Evolutionary conservation across 2,113 vertebrate species (phyloP).

Genomic region (Laterallus jamaicensis): DNA sequence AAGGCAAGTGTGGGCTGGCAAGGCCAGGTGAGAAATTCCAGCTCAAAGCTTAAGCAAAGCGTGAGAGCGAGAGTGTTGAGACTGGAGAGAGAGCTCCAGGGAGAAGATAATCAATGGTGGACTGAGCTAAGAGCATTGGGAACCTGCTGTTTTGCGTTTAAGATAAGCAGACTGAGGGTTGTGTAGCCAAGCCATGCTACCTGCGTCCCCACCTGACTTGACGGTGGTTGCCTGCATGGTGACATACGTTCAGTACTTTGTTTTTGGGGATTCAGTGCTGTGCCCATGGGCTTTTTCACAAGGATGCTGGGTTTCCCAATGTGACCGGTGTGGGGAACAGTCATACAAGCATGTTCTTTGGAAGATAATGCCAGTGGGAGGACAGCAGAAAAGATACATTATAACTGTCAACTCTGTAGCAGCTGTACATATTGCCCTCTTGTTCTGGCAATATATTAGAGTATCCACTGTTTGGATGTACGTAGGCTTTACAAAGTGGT

Average conservation of each 20-base stretch:
- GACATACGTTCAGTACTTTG: fast-evolving
- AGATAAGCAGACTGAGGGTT: background rate
- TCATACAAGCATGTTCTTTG: background rate
- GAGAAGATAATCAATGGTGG: background rate
- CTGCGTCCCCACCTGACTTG: background rate
- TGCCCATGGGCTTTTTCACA: background rate
- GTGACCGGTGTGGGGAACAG: background rate
- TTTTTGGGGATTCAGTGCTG: background rate
- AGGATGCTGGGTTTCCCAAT: background rate
- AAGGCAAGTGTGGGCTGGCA: background rate
- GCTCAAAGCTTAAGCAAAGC: background rate
- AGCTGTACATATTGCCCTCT: background rate
- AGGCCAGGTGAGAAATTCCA: background rate
- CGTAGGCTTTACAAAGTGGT: background rate
- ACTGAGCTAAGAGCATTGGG: background rate
- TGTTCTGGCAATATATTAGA: background rate
- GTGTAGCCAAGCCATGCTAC: background rate
- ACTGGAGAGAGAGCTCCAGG: background rate
- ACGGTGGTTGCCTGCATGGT: fast-evolving
- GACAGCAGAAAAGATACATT: background rate
- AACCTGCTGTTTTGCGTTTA: background rate
- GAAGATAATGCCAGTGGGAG: background rate
- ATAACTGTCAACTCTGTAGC: background rate
- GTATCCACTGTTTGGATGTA: background rate
- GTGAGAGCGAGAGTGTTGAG: background rate